These are phyloP conservation scores for Ictidomys tridecemlineatus DNA, from an alignment of 2,113 vertebrate genomes.

Conservation along the genomic window DNA sequence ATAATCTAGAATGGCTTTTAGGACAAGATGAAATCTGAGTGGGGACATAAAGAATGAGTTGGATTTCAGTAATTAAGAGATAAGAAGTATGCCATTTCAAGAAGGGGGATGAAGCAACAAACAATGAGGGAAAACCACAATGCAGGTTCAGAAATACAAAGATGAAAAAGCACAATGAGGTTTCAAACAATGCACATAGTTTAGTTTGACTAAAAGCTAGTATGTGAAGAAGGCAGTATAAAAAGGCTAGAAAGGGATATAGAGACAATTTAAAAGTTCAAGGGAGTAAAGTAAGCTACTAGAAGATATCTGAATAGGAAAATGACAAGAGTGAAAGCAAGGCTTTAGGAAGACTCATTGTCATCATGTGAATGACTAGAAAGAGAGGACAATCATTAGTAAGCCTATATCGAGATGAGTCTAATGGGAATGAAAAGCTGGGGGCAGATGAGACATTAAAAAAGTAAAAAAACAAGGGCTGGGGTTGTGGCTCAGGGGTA, in stretches of 20 bases:
- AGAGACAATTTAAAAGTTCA: neutral
- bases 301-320: neutral
- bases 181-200: neutral
- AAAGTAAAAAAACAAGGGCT: neutral
- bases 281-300: neutral
- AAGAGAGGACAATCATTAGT: neutral
- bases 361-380: neutral
- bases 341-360: neutral
- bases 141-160: neutral
- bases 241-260: neutral
- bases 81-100: slow-evolving; percentile 61
- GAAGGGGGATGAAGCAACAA: neutral
- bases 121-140: slow-evolving; percentile 47
- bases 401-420: neutral
- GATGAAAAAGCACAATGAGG: neutral
- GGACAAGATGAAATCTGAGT: slow-evolving; percentile 56
- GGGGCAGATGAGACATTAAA: neutral
- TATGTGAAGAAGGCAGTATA: neutral
- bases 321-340: neutral
- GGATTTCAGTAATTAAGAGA: slow-evolving; percentile 59
- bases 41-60: slow-evolving; percentile 15
- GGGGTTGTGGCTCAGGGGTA: no score
- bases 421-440: neutral
- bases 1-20: neutral
- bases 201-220: neutral